Conservation (phyloP, 1,140 invertebrate species). For the Dreissena polymorpha region DNA sequence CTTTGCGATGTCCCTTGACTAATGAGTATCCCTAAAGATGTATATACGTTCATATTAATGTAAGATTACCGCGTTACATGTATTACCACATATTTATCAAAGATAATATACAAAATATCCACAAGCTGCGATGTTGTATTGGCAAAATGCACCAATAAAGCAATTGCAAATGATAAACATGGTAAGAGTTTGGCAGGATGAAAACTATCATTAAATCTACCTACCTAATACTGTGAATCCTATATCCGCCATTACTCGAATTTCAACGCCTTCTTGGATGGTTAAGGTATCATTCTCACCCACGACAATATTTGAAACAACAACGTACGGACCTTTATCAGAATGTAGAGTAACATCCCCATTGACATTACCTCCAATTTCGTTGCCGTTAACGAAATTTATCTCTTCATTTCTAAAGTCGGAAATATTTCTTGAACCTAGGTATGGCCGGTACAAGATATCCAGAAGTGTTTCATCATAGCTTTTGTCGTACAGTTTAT, state of each 20-base stretch:
- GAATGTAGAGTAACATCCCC: neutral
- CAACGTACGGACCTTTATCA: slow-evolving; percentile 10
- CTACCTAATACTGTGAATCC: slow-evolving; percentile 10
- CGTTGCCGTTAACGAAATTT: neutral
- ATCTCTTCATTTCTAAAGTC: slow-evolving; percentile 6
- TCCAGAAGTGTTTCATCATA: slow-evolving; percentile 10
- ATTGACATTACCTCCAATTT: slow-evolving; percentile 14
- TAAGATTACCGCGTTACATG: neutral
- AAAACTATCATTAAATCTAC: neutral
- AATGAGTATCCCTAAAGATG: neutral
- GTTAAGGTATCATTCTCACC: neutral
- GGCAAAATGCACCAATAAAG: neutral
- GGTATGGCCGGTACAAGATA: slow-evolving; percentile 19
- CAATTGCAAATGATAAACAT: neutral
- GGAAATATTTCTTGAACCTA: slow-evolving; percentile 21
- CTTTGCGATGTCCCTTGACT: too few species aligned
- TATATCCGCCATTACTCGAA: slow-evolving; percentile 5
- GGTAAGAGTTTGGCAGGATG: neutral
- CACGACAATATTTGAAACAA: slow-evolving; percentile 18
- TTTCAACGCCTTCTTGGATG: neutral
- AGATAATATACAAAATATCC: neutral
- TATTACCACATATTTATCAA: neutral
- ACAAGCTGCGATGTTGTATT: neutral
- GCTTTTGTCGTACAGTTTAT: slow-evolving; percentile 1
- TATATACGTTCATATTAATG: neutral